A percentile compares a stretch with the other conserved stretches of the same genome.
These are phyloP conservation scores for Dendrolimus pini DNA, from an alignment of 2,888 invertebrate species.

Conservation along the genomic window DNA sequence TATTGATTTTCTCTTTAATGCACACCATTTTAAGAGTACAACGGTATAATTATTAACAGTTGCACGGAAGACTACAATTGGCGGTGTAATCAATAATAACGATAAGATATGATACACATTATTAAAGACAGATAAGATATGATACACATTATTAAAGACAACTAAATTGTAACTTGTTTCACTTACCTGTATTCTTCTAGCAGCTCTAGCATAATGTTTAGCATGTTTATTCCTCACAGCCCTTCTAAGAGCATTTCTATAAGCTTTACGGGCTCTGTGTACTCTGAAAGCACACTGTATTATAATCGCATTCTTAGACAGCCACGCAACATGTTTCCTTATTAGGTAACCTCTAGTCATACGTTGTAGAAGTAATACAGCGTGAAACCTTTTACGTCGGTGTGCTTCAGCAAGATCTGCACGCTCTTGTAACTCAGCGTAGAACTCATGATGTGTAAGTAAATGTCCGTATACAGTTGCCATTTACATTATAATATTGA, in stretches of 20 bases:
- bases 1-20: no score
- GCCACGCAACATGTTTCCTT: constrained; percentile 52
- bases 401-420: constrained; percentile 38
- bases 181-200: constrained; percentile 55
- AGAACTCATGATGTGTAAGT: constrained; percentile 38
- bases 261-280: constrained; percentile 43
- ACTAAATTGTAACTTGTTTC: neutral
- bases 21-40: no score
- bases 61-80: no score
- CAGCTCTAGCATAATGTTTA: constrained; percentile 45
- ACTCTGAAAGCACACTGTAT: constrained; percentile 61
- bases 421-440: constrained; percentile 39
- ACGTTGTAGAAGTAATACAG: constrained; percentile 47
- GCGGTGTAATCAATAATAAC: no score
- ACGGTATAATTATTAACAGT: no score
- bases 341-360: constrained; percentile 50
- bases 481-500: constrained; percentile 26
- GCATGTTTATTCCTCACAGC: constrained; percentile 52
- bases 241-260: constrained; percentile 41
- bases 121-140: no score
- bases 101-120: no score
- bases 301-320: constrained; percentile 46
- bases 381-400: constrained; percentile 39
- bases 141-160: no score
- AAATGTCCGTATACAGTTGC: constrained; percentile 44